These are phyloP conservation scores for Oxygymnocypris stewartii DNA, from an alignment of 2,113 vertebrate genomes.

Conservation along the genomic window DNA sequence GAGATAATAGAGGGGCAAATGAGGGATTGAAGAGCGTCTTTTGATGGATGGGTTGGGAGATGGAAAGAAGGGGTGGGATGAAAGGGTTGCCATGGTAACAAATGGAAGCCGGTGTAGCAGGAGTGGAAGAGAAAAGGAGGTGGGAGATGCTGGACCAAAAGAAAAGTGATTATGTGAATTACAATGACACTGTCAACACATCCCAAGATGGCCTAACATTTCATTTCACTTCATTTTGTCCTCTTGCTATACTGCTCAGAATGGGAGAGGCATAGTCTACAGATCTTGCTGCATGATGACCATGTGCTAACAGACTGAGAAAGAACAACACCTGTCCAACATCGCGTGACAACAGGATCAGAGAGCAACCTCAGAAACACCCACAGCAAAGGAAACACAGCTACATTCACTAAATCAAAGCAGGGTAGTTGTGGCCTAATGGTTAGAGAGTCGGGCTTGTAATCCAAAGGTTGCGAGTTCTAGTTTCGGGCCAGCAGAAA, in stretches of 20 bases:
- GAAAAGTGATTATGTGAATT: constrained; percentile 38
- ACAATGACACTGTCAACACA: constrained; percentile 15
- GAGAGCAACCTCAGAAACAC: neutral
- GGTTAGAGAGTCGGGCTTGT: too few relatives aligned
- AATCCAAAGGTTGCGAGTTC: too few relatives aligned
- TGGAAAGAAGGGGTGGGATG: constrained; percentile 61
- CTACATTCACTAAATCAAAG: neutral
- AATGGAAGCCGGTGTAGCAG: constrained; percentile 67
- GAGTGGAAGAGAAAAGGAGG: constrained; percentile 20
- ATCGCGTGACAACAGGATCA: neutral
- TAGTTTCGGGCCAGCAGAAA: too few relatives aligned
- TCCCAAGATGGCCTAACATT: neutral
- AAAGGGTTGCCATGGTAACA: constrained; percentile 77
- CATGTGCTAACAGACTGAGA: constrained; percentile 46
- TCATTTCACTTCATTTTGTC: neutral
- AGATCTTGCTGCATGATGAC: constrained; percentile 31
- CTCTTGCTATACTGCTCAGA: neutral
- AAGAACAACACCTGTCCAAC: constrained; percentile 32
- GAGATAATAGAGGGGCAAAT: constrained; percentile 20
- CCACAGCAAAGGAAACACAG: neutral
- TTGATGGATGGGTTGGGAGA: constrained; percentile 50
- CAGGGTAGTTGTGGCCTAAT: too few relatives aligned
- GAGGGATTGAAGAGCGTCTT: constrained; percentile 43
- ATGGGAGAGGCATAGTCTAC: constrained; percentile 15
- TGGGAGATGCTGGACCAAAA: constrained; percentile 35